Evolutionary conservation across 2,888 invertebrate species (phyloP).

Genomic region (Parnassius orleans): DNA sequence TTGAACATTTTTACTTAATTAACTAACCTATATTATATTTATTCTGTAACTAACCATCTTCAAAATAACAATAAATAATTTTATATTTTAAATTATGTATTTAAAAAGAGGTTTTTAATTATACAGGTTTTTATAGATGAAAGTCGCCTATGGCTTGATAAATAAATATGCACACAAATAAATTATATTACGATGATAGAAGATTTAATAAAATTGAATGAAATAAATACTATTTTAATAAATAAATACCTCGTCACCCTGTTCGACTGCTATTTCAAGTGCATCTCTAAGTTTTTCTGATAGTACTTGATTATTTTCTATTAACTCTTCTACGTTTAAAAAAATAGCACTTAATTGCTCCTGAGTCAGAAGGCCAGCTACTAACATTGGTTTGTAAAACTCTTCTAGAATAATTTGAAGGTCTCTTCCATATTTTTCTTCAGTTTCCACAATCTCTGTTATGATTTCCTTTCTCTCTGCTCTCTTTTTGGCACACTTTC

Average conservation of each 20-base stretch:
- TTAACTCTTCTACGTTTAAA: constrained; percentile 94
- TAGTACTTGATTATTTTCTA: constrained; percentile 92
- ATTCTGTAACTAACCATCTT: too few relatives aligned
- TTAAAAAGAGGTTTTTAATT: too few relatives aligned
- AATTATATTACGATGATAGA: too few relatives aligned
- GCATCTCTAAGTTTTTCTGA: constrained; percentile 93
- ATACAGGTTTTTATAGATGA: too few relatives aligned
- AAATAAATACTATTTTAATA: background rate
- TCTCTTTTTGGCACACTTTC: constrained; percentile 93
- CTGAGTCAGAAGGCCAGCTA: constrained; percentile 93
- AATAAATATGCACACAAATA: too few relatives aligned
- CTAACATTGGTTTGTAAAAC: constrained; percentile 95
- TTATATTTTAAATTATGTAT: too few relatives aligned
- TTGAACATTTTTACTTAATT: too few relatives aligned
- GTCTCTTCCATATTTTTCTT: constrained; percentile 96
- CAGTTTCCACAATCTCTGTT: constrained; percentile 97
- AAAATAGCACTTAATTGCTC: constrained; percentile 96
- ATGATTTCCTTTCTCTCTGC: constrained; percentile 96
- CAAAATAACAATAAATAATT: too few relatives aligned
- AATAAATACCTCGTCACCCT: constrained; percentile 83
- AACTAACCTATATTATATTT: too few relatives aligned
- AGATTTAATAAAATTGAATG: too few relatives aligned
- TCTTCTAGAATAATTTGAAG: constrained; percentile 95
- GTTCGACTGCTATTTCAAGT: constrained; percentile 91
- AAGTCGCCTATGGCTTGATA: too few relatives aligned